Base-by-base conservation (phyloP, 2,113 vertebrate genomes). In the Myotis lucifugus region DNA sequence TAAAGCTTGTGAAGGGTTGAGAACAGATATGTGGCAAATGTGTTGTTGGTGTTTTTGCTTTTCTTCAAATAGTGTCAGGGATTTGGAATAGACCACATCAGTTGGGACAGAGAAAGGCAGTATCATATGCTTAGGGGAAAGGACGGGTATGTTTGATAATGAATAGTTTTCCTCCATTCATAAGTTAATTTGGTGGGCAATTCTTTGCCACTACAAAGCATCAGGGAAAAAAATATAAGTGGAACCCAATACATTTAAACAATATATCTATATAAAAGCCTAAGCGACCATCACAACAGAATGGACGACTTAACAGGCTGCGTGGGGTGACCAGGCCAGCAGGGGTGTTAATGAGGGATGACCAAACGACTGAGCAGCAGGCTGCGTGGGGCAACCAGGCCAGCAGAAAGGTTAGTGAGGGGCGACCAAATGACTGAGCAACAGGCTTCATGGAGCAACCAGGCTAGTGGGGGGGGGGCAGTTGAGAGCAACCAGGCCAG, bases 1-100 rank as follows among this genome's bases (percentile, higher is more conserved):
- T 93, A 86, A 88, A 83, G 50, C 66, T 87, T 77, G n/a, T 37
- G n/a, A 93, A 79, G 29, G 46, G 4, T 21, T 54, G 73, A 86
- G 54, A 89, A 67, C 40, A 70, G 84, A 74, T 13, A 37, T 1
- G 0, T 5, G 9, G 61, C 46, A 59, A 88, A 64, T 8, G 10
- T 67, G 6, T 46, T 25, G 42, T 23, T 59, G 40, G 2, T 25
- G 52, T 37, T 42, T 50, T 29, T 82, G 4, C 10, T n/a, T 37
- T 15, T 21, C 37, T 59, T 23, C 61, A 50, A 88, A 72, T 37
- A 34, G 14, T 69, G 7, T 19, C 37, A 5, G 21, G 29, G 59
- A 54, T 79, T 81, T 88, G 82, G 40, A 85, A 67, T 27, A 77
- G 69, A 37, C 13, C 56, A 21, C 70, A 29, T 61, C 59, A 77